These are phyloP conservation scores for Speoplatyrhinus poulsoni DNA, from an alignment of 2,113 vertebrate genomes.

Conservation along the genomic window DNA sequence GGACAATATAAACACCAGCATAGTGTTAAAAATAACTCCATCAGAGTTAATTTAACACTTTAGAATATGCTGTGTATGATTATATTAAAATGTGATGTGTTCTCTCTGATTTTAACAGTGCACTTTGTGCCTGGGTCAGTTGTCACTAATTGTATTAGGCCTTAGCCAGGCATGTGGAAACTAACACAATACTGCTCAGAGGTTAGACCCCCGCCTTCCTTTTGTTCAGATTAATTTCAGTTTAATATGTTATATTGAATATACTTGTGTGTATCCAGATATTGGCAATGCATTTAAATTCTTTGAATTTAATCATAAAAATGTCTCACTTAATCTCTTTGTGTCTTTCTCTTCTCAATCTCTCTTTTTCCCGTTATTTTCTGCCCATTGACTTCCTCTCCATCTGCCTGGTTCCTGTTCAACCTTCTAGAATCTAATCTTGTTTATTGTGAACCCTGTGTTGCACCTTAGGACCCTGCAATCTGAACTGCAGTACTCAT, in stretches of 20 bases:
- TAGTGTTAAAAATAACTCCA: too few relatives aligned
- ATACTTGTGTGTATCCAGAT: background rate
- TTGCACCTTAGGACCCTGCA: conserved; percentile 1
- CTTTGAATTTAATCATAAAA: too few relatives aligned
- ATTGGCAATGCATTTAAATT: too few relatives aligned
- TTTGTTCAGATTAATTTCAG: conserved; percentile 1
- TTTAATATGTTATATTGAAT: conserved; percentile 31
- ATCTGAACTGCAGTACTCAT: background rate
- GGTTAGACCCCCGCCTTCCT: conserved; percentile 13
- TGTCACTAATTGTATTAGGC: conserved; percentile 5
- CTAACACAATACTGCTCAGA: conserved; percentile 55
- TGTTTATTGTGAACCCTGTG: conserved; percentile 5
- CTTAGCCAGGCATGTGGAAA: conserved; percentile 62
- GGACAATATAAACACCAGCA: too few relatives aligned
- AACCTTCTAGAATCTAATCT: background rate
- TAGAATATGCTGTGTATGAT: too few relatives aligned
- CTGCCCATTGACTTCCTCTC: background rate
- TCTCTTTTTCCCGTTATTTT: conserved; percentile 12
- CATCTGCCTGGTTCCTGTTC: conserved; percentile 1
- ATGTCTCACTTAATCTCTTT: too few relatives aligned
- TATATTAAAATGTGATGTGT: too few relatives aligned
- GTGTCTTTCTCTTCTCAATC: conserved; percentile 10
- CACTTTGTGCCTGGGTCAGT: too few relatives aligned
- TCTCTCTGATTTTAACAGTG: too few relatives aligned
- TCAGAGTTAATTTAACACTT: too few relatives aligned